Conservation (phyloP, 2,113 vertebrate species). For the Mesitornis unicolor region DNA sequence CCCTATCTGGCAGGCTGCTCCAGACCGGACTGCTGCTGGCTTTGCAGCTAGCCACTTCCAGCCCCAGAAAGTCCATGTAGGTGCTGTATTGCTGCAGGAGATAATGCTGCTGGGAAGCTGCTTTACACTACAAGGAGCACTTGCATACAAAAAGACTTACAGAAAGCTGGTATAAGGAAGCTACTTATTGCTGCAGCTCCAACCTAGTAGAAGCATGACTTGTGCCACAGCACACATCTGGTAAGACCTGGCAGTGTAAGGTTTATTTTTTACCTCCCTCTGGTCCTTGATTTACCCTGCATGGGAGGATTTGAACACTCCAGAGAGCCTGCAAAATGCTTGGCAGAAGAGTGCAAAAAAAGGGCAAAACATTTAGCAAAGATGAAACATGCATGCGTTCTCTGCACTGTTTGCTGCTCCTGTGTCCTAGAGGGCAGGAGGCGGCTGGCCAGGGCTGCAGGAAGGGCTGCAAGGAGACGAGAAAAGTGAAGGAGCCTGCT, state of each 20-base stretch:
- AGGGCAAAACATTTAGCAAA: neutral
- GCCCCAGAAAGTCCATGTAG: accelerated
- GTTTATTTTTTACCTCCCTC: conserved; percentile 36
- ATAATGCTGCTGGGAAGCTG: neutral
- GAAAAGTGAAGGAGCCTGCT: no score
- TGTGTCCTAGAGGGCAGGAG: accelerated
- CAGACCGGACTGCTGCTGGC: neutral
- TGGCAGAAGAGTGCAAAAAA: neutral
- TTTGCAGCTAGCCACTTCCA: neutral
- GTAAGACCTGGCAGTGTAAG: neutral
- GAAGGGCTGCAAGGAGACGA: neutral
- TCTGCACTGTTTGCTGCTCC: neutral
- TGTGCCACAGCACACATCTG: neutral
- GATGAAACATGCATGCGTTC: neutral
- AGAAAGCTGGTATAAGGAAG: neutral
- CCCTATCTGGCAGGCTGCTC: neutral
- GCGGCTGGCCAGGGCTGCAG: accelerated
- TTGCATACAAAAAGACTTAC: neutral
- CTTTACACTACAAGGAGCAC: neutral
- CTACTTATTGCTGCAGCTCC: neutral
- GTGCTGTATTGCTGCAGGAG: neutral
- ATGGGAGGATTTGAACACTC: neutral
- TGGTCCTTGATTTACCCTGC: conserved; percentile 4
- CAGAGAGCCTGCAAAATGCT: neutral
- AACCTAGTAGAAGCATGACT: neutral